Evolutionary conservation across 1,140 invertebrate genomes (phyloP), one percentile per base, ranked within the genome.

Genomic region (Pygmarrhopalites habei): DNA sequence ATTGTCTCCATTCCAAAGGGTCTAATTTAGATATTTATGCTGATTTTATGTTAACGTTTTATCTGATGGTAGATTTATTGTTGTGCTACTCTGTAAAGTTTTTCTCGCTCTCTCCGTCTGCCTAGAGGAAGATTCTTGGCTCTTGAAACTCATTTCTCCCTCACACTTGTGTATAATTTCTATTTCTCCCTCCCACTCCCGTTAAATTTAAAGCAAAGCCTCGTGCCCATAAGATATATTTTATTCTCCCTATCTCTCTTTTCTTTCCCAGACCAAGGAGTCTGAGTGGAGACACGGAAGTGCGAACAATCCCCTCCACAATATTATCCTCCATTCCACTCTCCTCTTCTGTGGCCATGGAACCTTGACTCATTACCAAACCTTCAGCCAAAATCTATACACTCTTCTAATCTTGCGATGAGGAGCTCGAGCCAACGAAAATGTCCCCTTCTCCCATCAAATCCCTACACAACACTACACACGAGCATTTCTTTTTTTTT

Each of bases 21-120:
- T 43, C 56, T 58, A 58, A 44, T 44, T 58, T 58, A 44, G 41
- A 58, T 58, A 58, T 44, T 58, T 58, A 43, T 58, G 56, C 53
- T 56, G 53, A 56, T 56, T 56, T 56, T 56, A 58, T 43, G 56
- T 43, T 43, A 25, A 58, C 7, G 35, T 46, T 58, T 58, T 43
- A 58, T 44, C 41, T 58, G 56, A 58, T 43, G 56, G 26, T 12
- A 44, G 41, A 58, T 44, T 44, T 58, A 44, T 58, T 58, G n/a
- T 58, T 7, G 26, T 32, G 14, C 29, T 32, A 15, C 14, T 5
- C 4, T 12, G 2, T 35, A 28, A 5, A 30, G 14, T 56, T n/a
- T n/a, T 21, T 15, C n/a, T n/a, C n/a, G n/a, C n/a, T 25, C 49
- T 52, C 7, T 29, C 49, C 3, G 21, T 52, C 5, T 28, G 23